Conservation (phyloP, 2,888 invertebrate genomes). For the Dryobotodes eremita region DNA sequence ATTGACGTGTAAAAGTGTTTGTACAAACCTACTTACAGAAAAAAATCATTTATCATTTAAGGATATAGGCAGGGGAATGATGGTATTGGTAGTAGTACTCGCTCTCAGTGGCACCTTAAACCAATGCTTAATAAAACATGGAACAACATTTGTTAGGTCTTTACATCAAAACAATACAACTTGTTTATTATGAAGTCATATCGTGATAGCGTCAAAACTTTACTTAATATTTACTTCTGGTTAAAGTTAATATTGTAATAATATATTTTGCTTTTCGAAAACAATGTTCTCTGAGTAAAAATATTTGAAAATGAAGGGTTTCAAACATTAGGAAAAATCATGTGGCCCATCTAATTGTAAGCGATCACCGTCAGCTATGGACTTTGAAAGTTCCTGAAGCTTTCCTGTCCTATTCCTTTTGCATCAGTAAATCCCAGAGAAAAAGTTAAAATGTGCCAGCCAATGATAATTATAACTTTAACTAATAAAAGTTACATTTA, state of each 20-base stretch:
- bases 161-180: constrained; percentile 55
- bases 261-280: neutral
- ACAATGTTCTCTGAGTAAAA: neutral
- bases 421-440: too few species aligned
- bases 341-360: too few species aligned
- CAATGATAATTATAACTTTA: too few species aligned
- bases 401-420: too few species aligned
- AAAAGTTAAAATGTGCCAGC: too few species aligned
- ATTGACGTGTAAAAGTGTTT: too few species aligned
- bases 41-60: too few species aligned
- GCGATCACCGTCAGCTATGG: too few species aligned
- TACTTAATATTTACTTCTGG: constrained; percentile 30
- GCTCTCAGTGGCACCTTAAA: constrained; percentile 39
- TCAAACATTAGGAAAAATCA: too few species aligned
- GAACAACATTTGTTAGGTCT: constrained; percentile 57
- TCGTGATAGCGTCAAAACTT: constrained; percentile 37
- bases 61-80: neutral
- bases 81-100: neutral
- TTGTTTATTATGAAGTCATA: constrained; percentile 52
- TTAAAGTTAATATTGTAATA: neutral
- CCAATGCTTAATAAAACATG: constrained; percentile 60
- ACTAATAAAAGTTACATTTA: too few species aligned
- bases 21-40: too few species aligned
- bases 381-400: too few species aligned
- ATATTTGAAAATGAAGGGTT: neutral